Evolutionary conservation across 2,888 invertebrate genomes (phyloP).

Genomic region (Hyposoter didymator): DNA sequence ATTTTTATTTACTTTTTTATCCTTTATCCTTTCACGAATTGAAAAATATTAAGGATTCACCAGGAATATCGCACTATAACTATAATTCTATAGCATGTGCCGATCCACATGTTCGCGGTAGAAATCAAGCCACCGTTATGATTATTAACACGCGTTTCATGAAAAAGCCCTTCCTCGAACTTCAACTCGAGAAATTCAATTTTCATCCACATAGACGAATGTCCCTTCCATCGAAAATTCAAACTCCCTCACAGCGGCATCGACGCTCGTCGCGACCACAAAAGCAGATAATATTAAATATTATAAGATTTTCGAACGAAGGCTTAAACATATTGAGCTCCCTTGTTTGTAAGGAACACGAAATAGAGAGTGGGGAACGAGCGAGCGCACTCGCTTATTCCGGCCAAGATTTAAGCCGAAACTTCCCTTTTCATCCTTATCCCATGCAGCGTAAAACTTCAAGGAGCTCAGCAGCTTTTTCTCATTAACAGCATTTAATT

Average conservation of each 20-base stretch:
- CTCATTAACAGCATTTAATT: constrained; percentile 60
- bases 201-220: constrained; percentile 55
- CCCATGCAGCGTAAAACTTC: constrained; percentile 45
- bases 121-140: constrained; percentile 40
- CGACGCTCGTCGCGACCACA: constrained; percentile 7
- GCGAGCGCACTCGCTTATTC: constrained; percentile 5
- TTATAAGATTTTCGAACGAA: constrained; percentile 53
- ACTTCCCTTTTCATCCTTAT: constrained; percentile 17
- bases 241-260: constrained; percentile 16
- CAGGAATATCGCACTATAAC: constrained; percentile 28
- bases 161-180: constrained; percentile 1
- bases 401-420: constrained; percentile 47
- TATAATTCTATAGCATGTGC: constrained; percentile 36
- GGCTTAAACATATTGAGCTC: constrained; percentile 58
- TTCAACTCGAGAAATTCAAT: constrained; percentile 55
- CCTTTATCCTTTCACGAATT: constrained; percentile 8
- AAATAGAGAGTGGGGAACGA: constrained; percentile 5
- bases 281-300: constrained; percentile 45
- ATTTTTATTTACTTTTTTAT: constrained; percentile 44
- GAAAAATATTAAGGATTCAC: constrained; percentile 58
- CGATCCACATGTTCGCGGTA: constrained; percentile 29
- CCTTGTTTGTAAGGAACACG: neutral
- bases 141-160: constrained; percentile 60
- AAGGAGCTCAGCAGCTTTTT: constrained; percentile 55
- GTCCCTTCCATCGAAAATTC: constrained; percentile 29